Base-by-base conservation (phyloP, 2,113 vertebrate genomes). In the Mesembrinibis cayennensis region DNA sequence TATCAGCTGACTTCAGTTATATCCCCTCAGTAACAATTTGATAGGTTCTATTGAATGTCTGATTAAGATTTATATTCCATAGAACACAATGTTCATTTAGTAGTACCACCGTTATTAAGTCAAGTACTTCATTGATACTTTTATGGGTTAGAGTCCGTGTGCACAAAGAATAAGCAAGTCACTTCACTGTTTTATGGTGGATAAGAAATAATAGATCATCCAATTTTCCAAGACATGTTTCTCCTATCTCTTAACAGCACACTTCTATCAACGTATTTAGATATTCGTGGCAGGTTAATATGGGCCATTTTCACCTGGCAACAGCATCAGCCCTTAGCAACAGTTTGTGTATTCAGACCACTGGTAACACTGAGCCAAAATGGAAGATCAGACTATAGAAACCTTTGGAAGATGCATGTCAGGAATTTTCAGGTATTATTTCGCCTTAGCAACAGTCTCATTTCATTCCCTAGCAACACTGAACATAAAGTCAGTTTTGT, bases 281-380 rank as follows among this genome's bases (percentile, higher is more conserved):
- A 91, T 95, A 96, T 74, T 95, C 47, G n/a, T 94, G 71, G 40
- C 79, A 93, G 94, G 89, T 95, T 93, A 98, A 95, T 93, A 88
- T 18, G 72, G 93, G 52, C 80, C 81, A 81, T 82, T 97, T 95
- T 56, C 87, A 93, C 85, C 44, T 90, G 87, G 96, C 93, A 97
- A 42, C 93, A 82, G 36, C 89, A 95, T 92, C 91, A 80, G 34
- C 80, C 74, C 92, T 73, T 95, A 97, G 96, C 88, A 96, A 95
- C 87, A 15, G 49, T 82, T 34, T 0, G 0, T 36, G 36, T 87
- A 84, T 95, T 90, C 76, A 96, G 82, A 86, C 55, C 61, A 63
- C 59, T 59, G 79, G 89, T 85, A 83, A 89, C 45, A 83, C 47
- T 90, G 78, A 96, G 58, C 29, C 82, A 94, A 94, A 95, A 96